Conservation (phyloP, 1,140 invertebrate genomes). For the Meloidogyne hapla region DNA sequence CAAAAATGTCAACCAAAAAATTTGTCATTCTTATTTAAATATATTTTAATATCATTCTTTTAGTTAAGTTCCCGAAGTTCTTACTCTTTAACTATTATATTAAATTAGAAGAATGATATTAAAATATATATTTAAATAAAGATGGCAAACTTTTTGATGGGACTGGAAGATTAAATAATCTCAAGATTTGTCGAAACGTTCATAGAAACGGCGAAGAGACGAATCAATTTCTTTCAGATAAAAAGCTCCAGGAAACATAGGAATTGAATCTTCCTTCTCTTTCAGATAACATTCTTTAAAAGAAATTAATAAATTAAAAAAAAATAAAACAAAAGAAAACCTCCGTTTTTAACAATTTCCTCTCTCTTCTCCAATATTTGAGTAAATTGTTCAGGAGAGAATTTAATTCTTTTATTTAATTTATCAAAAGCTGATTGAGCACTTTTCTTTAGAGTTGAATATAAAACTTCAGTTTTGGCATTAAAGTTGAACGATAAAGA, state of each 20-base stretch:
- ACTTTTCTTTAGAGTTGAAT: constrained; percentile 35
- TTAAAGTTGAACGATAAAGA: constrained; percentile 74
- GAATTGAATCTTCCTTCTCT: background rate
- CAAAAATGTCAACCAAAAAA: no score
- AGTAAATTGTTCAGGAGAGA: constrained; percentile 48
- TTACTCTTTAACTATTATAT: no score
- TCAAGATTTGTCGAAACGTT: background rate
- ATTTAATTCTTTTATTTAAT: constrained; percentile 40
- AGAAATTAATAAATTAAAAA: background rate
- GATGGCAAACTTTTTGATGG: no score
- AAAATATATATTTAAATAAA: no score
- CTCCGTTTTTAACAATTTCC: constrained; percentile 29
- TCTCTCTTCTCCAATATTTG: constrained; percentile 40
- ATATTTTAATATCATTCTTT: no score
- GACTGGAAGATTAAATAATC: no score
- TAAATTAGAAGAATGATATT: no score
- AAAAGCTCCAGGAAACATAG: constrained; percentile 46
- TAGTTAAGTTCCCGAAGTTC: no score
- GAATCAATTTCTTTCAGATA: constrained; percentile 47
- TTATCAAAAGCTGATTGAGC: constrained; percentile 23
- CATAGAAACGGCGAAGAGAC: constrained; percentile 12
- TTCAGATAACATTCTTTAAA: no score
- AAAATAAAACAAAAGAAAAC: constrained; percentile 24
- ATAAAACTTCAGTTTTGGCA: background rate
- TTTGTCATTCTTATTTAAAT: no score